phyloP scores from a whole-genome alignment of 2,113 vertebrate genomes.

The Periophthalmodon schlosseri region DNA sequence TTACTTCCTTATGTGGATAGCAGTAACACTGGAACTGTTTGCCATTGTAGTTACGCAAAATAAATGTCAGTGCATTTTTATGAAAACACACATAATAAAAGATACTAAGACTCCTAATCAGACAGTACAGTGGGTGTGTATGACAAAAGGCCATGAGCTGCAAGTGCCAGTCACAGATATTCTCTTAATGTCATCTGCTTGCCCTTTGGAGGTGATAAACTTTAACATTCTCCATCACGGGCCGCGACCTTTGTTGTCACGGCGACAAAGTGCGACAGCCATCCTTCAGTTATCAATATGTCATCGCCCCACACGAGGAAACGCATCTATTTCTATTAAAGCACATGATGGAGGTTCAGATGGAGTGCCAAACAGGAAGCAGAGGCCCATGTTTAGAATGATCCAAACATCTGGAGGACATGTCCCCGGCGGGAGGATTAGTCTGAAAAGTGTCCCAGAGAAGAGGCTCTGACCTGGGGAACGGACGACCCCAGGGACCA shows the following conservation, averaged over 20 bases:
- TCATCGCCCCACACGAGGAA: slow-evolving; percentile 21
- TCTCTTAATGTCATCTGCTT: slow-evolving; percentile 77
- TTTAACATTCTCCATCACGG: slow-evolving; percentile 60
- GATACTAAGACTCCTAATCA: slow-evolving; percentile 24
- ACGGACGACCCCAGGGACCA: slow-evolving; percentile 58
- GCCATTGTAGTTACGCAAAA: background rate
- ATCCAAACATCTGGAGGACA: slow-evolving; percentile 69
- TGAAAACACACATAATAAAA: background rate
- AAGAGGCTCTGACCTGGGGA: slow-evolving; percentile 66
- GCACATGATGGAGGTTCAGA: background rate
- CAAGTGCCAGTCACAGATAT: slow-evolving; percentile 72
- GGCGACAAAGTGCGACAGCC: slow-evolving; percentile 34
- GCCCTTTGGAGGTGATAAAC: slow-evolving; percentile 75
- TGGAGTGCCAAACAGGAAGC: background rate
- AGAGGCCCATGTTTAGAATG: slow-evolving; percentile 1
- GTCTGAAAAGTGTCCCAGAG: slow-evolving; percentile 16
- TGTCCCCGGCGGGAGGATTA: slow-evolving; percentile 21
- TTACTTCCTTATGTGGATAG: no score
- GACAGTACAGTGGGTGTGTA: slow-evolving; percentile 33
- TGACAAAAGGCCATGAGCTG: slow-evolving; percentile 74
- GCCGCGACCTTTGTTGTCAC: slow-evolving; percentile 75
- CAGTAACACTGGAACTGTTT: no score
- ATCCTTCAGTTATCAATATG: slow-evolving; percentile 50
- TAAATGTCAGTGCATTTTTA: background rate
- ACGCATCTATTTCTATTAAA: slow-evolving; percentile 13